Conservation (phyloP, 2,113 vertebrate species). For the Neogale vison region DNA sequence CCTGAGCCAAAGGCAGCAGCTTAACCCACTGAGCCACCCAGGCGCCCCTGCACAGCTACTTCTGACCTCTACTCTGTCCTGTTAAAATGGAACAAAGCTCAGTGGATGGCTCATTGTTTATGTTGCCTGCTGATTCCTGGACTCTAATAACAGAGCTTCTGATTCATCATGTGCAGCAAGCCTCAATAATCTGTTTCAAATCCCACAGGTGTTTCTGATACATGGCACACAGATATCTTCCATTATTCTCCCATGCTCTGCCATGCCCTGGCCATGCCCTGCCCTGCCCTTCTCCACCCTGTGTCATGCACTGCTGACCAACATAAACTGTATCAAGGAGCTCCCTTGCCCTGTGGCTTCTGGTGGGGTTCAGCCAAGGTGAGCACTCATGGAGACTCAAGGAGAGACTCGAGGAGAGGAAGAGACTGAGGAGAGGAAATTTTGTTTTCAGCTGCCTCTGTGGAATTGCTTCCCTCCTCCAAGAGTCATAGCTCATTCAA, state of each 20-base stretch:
- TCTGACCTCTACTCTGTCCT: not conserved
- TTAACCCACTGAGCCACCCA: too few relatives aligned
- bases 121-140: not conserved
- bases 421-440: too few relatives aligned
- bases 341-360: not conserved
- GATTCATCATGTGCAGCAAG: not conserved
- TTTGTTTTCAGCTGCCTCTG: not conserved
- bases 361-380: not conserved
- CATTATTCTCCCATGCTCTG: not conserved
- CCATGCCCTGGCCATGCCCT: accelerated
- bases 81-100: not conserved
- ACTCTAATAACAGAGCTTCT: not conserved
- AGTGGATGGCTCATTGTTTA: not conserved
- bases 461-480: not conserved
- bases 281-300: not conserved
- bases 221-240: not conserved
- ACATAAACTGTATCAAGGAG: not conserved
- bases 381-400: not conserved
- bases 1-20: too few relatives aligned
- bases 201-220: not conserved
- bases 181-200: not conserved
- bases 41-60: not conserved
- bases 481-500: not conserved
- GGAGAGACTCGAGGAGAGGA: not conserved
- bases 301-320: not conserved